These are phyloP conservation scores for Drosophila sturtevanti DNA, from an alignment of 1,140 invertebrate genomes.

Conservation along the genomic window DNA sequence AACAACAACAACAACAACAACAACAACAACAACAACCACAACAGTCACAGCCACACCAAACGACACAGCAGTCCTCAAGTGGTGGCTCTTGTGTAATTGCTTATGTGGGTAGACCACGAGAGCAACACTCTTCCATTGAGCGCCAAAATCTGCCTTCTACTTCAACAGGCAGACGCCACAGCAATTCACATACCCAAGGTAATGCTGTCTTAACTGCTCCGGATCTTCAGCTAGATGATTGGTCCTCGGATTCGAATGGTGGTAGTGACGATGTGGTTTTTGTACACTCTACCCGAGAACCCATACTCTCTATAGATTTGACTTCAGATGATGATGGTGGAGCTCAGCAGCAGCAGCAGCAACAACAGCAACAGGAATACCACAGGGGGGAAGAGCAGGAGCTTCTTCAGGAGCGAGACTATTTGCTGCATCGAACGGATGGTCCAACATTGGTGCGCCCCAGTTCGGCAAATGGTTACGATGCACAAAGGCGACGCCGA, in stretches of 20 bases:
- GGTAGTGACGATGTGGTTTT: slow-evolving; percentile 85
- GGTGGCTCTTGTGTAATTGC: slow-evolving; percentile 66
- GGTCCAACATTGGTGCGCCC: neutral
- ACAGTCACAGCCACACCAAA: slow-evolving; percentile 12
- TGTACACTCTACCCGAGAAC: slow-evolving; percentile 78
- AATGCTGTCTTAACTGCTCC: slow-evolving; percentile 86
- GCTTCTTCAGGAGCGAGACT: neutral
- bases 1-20: neutral
- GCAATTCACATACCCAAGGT: neutral
- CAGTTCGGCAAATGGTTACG: slow-evolving; percentile 9
- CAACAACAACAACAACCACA: neutral
- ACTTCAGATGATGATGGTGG: slow-evolving; percentile 75
- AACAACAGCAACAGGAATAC: neutral
- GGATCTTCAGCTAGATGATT: slow-evolving; percentile 89
- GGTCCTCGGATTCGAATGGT: slow-evolving; percentile 87
- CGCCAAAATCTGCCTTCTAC: slow-evolving; percentile 50
- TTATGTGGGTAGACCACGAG: slow-evolving; percentile 67
- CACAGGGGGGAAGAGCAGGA: neutral
- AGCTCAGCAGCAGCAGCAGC: slow-evolving; percentile 20
- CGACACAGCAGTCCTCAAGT: slow-evolving; percentile 25
- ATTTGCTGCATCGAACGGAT: neutral
- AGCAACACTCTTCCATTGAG: slow-evolving; percentile 35
- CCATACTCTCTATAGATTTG: slow-evolving; percentile 77
- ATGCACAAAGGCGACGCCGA: slow-evolving; percentile 20
- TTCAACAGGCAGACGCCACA: slow-evolving; percentile 48